Evolutionary conservation across 2,797 vertebrate genomes (phyloP), one percentile per base, ranked within the genome.

Genomic region (Gallinago solitaria): DNA sequence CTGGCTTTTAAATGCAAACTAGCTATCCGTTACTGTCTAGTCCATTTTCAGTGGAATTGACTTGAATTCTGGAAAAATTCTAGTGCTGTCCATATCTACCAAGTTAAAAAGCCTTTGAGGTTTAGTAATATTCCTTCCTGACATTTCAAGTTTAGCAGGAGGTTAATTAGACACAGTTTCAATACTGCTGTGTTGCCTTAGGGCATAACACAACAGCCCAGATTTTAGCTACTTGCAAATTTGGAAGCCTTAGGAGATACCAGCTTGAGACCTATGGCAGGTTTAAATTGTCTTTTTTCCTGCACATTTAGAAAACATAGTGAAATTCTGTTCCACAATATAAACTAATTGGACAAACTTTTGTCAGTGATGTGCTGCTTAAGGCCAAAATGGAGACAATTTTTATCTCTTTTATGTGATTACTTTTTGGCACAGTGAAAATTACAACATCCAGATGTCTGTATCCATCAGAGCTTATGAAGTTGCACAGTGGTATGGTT

Each of bases 101-200:
- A 33, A 56, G 30, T 61, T 77, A 70, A 91, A 97, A 90, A 71
- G 32, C 37, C 5, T 87, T 88, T 90, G 74, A 92, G 77, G 51
- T 95, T 90, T 81, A 73, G 53, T 88, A 65, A 83, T 96, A 93
- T 54, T 86, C 88, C 81, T 96, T 91, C 59, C 79, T 96, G 95
- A 97, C 83, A 97, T 97, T 97, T 97, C 87, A 92, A 2, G 23
- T 96, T 98, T 97, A 96, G 97, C 95, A 77, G 94, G 95, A 98
- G 95, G 93, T 97, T 98, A 97, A 98, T 98, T 97, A 97, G 92
- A 94, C 76, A 94, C 43, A 77, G 85, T 97, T 95, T 93, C 82
- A 90, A 67, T 65, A 47, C 81, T 21, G 25, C 92, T 89, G 92
- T 60, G 83, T 88, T 96, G 91, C 96, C 96, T 76, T 54, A 83